Conservation (phyloP, 2,888 invertebrate species). For the Ecliptopera silaceata region DNA sequence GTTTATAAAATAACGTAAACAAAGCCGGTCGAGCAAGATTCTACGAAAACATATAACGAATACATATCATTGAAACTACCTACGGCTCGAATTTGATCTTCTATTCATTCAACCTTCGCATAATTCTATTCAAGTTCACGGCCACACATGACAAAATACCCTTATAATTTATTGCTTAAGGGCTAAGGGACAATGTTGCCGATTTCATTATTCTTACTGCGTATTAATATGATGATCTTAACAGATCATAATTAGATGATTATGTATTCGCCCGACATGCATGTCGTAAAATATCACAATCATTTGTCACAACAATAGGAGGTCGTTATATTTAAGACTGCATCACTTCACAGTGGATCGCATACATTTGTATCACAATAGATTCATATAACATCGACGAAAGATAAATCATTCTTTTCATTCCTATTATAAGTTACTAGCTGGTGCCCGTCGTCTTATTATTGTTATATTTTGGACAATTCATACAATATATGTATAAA, state of each 20-base stretch:
- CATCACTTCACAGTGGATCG: too few species aligned
- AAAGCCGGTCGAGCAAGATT: background rate
- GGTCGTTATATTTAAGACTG: too few species aligned
- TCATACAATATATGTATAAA: too few species aligned
- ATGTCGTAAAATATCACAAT: too few species aligned
- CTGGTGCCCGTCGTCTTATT: too few species aligned
- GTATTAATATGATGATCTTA: background rate
- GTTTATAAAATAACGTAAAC: constrained; percentile 4
- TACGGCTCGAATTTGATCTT: background rate
- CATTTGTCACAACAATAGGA: too few species aligned
- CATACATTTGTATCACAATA: too few species aligned
- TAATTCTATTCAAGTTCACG: background rate
- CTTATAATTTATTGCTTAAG: background rate
- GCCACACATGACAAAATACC: background rate
- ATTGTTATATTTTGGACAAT: too few species aligned
- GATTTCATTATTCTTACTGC: background rate
- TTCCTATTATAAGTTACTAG: too few species aligned
- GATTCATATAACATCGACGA: too few species aligned
- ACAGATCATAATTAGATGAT: background rate
- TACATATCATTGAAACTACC: background rate
- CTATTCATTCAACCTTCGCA: background rate
- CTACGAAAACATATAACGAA: background rate
- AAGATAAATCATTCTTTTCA: too few species aligned
- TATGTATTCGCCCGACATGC: too few species aligned
- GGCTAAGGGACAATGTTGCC: background rate